These are phyloP conservation scores for Romanomermis culicivorax DNA, from an alignment of 2,888 invertebrate species.

Conservation along the genomic window DNA sequence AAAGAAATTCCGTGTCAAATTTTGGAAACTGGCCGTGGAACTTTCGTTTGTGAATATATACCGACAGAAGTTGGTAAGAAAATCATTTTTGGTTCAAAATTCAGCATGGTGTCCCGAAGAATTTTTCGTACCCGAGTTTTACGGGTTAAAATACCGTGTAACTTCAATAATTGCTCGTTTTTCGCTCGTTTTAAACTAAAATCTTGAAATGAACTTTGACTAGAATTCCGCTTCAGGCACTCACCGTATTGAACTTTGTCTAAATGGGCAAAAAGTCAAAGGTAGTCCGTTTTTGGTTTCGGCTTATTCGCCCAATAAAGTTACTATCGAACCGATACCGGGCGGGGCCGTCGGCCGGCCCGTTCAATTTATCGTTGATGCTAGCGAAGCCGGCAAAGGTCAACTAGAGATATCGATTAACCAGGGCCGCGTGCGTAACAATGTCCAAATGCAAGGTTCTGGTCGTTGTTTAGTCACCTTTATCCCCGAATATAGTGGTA, in stretches of 20 bases:
- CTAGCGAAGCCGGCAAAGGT: constrained; percentile 92
- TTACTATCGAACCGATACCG: constrained; percentile 77
- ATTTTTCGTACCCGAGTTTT: too few species aligned
- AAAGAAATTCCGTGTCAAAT: constrained; percentile 58
- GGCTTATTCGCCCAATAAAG: constrained; percentile 77
- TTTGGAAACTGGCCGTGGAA: constrained; percentile 54
- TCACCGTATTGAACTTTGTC: constrained; percentile 69
- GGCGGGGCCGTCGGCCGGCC: constrained; percentile 83
- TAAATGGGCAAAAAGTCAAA: constrained; percentile 66
- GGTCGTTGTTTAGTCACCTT: constrained; percentile 61
- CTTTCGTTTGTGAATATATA: constrained; percentile 72
- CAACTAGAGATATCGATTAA: constrained; percentile 97
- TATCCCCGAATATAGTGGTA: constrained; percentile 68
- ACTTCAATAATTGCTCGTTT: too few species aligned
- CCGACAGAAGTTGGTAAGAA: constrained; percentile 60
- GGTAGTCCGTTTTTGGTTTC: constrained; percentile 76
- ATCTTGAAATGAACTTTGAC: too few species aligned
- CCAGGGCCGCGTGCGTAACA: constrained; percentile 94
- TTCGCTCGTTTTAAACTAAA: too few species aligned
- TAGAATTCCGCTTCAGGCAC: too few species aligned
- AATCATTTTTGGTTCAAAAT: neutral
- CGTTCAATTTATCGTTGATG: constrained; percentile 94
- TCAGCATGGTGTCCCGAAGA: too few species aligned
- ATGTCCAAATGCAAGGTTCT: constrained; percentile 78
- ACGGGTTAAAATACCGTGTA: too few species aligned